A percentile compares a stretch with the other conserved stretches of the same genome.
Conservation (phyloP, 2,113 vertebrate species). For the Takifugu bimaculatus region DNA sequence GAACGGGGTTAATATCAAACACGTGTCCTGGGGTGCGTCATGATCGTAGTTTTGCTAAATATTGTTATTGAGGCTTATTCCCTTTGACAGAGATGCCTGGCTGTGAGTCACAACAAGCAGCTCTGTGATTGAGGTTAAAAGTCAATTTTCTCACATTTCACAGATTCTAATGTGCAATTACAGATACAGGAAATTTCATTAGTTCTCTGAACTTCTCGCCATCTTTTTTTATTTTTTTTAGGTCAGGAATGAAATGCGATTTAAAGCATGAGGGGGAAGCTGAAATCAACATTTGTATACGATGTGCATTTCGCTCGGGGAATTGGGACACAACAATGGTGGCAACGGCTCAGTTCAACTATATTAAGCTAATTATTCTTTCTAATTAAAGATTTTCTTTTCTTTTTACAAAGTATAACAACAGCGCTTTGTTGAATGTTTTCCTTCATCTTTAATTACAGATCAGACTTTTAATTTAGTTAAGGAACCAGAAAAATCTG, state of each 20-base stretch:
- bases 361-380: no score
- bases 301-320: neutral
- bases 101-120: neutral
- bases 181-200: neutral
- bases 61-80: no score
- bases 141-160: neutral
- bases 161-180: no score
- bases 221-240: neutral
- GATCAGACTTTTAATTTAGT: no score
- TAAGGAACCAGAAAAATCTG: no score
- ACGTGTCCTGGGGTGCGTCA: neutral
- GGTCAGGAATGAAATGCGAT: neutral
- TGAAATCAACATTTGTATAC: neutral
- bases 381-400: no score
- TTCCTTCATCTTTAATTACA: no score
- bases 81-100: no score
- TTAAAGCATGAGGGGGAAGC: neutral
- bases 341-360: neutral
- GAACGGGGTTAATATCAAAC: slow-evolving; percentile 12
- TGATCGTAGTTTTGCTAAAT: no score
- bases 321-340: neutral
- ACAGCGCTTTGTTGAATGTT: no score
- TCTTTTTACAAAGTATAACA: no score
- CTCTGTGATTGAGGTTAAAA: neutral
- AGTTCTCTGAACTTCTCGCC: neutral